Percentiles rank a stretch among this genome's conserved stretches.
Conservation (phyloP, 1,140 invertebrate genomes). For the Neotoxoptera formosana region DNA sequence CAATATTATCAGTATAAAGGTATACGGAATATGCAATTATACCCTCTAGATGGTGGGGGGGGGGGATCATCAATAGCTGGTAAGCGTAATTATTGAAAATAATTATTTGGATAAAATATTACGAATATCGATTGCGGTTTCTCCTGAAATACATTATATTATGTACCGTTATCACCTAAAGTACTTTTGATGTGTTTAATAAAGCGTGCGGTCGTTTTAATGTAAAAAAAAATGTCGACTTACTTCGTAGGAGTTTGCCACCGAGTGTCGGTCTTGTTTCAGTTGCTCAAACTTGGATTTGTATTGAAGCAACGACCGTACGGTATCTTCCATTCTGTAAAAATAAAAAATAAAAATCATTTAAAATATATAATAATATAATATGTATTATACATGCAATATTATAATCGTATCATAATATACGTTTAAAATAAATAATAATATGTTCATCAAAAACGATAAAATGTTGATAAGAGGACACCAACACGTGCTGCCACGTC, state of each 20-base stretch:
- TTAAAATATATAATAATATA: neutral
- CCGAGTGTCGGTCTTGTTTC: constrained; percentile 78
- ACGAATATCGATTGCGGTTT: neutral
- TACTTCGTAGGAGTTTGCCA: constrained; percentile 80
- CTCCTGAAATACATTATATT: neutral
- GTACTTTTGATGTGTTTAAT: no score
- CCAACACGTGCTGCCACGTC: neutral
- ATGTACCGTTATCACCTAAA: no score
- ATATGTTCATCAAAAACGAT: neutral
- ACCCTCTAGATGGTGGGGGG: no score
- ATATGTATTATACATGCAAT: no score
- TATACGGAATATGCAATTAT: neutral
- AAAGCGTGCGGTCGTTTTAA: neutral
- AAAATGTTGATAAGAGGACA: neutral
- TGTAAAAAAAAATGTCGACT: constrained; percentile 60
- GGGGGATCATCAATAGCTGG: no score
- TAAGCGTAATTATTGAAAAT: no score
- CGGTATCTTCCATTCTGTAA: constrained; percentile 77
- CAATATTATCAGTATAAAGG: neutral
- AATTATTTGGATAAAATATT: neutral
- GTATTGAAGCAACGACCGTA: constrained; percentile 75
- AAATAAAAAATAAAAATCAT: constrained; percentile 1
- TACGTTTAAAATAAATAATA: neutral
- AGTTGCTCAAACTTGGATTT: constrained; percentile 79
- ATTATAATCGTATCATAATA: no score